Evolutionary conservation across 2,113 vertebrate species (phyloP).

Genomic region (Petaurus breviceps): DNA sequence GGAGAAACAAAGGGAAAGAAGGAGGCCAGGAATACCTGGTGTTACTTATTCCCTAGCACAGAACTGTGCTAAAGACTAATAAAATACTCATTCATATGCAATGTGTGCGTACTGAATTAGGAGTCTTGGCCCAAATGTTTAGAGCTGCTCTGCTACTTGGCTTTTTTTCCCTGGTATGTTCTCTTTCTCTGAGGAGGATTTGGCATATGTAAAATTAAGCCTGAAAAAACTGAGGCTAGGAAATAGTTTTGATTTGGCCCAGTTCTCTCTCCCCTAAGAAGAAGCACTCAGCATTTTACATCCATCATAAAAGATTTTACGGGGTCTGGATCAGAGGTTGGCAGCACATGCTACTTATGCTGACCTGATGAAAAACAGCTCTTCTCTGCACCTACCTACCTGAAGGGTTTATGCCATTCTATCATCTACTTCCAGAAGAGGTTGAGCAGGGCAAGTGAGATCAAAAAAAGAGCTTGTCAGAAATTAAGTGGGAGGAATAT

Average conservation of each 20-base stretch:
- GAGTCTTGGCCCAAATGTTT: constrained; percentile 14
- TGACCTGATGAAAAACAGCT: constrained; percentile 62
- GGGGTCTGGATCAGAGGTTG: constrained; percentile 68
- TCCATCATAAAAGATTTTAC: constrained; percentile 73
- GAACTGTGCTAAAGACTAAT: constrained; percentile 3
- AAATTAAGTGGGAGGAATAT: neutral
- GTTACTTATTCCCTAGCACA: neutral
- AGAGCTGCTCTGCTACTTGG: constrained; percentile 13
- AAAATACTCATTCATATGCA: neutral
- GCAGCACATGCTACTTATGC: constrained; percentile 50
- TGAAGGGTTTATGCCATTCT: constrained; percentile 49
- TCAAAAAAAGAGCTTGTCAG: neutral
- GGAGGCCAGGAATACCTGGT: neutral
- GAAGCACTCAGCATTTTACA: constrained; percentile 54
- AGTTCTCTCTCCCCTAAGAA: neutral
- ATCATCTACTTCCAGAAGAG: neutral
- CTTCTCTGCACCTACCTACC: constrained; percentile 63
- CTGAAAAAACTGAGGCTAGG: neutral
- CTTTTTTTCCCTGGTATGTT: neutral
- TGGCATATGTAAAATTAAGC: neutral
- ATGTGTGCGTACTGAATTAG: neutral
- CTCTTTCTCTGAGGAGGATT: constrained; percentile 57
- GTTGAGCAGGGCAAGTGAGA: neutral
- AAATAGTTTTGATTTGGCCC: neutral
- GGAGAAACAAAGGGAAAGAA: neutral